Evolutionary conservation across 2,888 invertebrate genomes (phyloP).

Genomic region (Dyspetes luteomarginatus): DNA sequence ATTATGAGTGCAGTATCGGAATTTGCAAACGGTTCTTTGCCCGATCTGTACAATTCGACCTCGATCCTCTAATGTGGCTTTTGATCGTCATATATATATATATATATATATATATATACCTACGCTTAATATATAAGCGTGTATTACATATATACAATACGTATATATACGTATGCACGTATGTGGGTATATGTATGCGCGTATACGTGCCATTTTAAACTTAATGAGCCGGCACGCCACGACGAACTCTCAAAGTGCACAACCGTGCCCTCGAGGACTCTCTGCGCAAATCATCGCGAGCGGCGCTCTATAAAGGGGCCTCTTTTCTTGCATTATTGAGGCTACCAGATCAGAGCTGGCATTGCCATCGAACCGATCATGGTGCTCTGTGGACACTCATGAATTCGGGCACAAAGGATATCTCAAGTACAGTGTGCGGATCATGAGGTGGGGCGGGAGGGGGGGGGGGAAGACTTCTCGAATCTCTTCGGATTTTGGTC

Average conservation of each 20-base stretch:
- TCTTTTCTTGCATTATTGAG: conserved; percentile 60
- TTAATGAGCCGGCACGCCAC: conserved; percentile 73
- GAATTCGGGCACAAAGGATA: conserved; percentile 39
- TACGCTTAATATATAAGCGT: background rate
- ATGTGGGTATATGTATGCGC: conserved; percentile 10
- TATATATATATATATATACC: no score
- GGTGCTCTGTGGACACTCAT: conserved; percentile 7
- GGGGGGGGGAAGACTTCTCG: conserved; percentile 57
- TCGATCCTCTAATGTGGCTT: conserved; percentile 4
- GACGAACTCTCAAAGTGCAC: conserved; percentile 68
- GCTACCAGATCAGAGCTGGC: background rate
- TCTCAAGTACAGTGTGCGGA: conserved; percentile 44
- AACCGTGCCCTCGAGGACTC: conserved; percentile 68
- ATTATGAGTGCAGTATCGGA: no score
- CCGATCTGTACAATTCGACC: background rate
- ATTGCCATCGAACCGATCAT: conserved; percentile 6
- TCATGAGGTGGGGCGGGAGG: no score
- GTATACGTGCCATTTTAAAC: conserved; percentile 67
- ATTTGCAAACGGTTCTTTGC: conserved; percentile 4
- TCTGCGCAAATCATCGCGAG: conserved; percentile 32
- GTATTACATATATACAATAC: no score
- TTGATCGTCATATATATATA: no score
- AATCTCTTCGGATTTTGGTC: conserved; percentile 51
- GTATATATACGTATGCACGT: background rate
- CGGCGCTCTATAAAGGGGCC: conserved; percentile 3